Evolutionary conservation across 2,113 vertebrate genomes (phyloP), one percentile per base, ranked within the genome.

Genomic region (Labeo rohita): DNA sequence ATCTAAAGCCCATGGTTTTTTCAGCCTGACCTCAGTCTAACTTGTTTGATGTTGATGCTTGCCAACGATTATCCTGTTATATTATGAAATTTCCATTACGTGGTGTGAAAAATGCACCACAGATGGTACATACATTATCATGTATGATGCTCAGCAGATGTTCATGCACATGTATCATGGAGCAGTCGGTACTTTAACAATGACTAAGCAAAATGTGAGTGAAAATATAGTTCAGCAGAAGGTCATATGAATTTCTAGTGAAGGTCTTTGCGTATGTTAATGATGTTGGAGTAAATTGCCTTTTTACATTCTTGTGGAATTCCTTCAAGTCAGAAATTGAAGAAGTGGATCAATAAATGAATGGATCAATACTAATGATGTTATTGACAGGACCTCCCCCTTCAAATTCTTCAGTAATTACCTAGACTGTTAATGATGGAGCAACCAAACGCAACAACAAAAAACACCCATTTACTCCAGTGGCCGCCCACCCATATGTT

Each of bases 151-250:
- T 73, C 75, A 70, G 16, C 59, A 66, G 50, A 54, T 85, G 54
- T 13, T 52, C 6, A 36, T 43, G 56, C 8, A n/a, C 68, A 45
- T 72, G 45, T 50, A 49, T 49, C 12, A 28, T 49, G 45, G 12
- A 73, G 59, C 15, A n/a, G 74, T 89, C 83, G 10, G 80, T 89
- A 75, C 16, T 79, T 45, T 72, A 6, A 85, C 70, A 63, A 50
- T 83, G 83, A 83, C 83, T 85, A 70, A 77, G 85, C 85, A 82
- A 59, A 54, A 77, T 63, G 43, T 59, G 50, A 59, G 18, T 59
- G 34, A 76, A 47, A 45, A 45, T 45, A 21, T 9, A 86, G 56
- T 28, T 72, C 47, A 86, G 49, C 75, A 54, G 70, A 59, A 43
- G 36, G 3, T 50, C 21, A 8, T 68, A 49, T 66, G 12, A 36